Evolutionary conservation across 2,888 invertebrate genomes (phyloP), one percentile per base, ranked within the genome.

Genomic region (Anodontia alba): DNA sequence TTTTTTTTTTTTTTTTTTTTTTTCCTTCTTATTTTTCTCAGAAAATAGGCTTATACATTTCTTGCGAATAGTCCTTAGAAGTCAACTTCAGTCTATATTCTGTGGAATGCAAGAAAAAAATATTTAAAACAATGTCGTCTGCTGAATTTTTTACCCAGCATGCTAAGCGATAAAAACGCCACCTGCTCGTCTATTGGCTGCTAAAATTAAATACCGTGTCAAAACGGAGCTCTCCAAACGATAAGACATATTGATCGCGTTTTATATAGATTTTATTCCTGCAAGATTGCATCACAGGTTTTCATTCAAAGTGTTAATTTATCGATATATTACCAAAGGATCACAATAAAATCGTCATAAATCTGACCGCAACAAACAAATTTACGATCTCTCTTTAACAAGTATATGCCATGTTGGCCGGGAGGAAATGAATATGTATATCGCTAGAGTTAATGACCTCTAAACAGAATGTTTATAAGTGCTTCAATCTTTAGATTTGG

Each of bases 381-480:
- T 62, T 62, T 62, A 54, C 29, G 54, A 54, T 7, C 54, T 26
- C 15, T 54, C 20, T 23, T 26, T 26, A n/a, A 26, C 29, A 23
- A 1, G 26, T n/a, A 3, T 29, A 38, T 38, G 38, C 38, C 12
- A 12, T 38, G 38, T 38, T 38, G 38, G 7, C 12, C 38, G 38
- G 8, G 57, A 23, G 62, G 29, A 62, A 62, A 62, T 62, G 62
- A 62, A 62, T 62, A 62, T 62, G 62, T 33, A 62, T 62, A 33
- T 29, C 33, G 5, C 7, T 10, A 20, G 29, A 10, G 62, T 62
- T 29, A 33, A 17, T 33, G 62, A 62, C 62, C 62, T 33, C 20
- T 17, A 33, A 20, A 46, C 12, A 33, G 62, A 62, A 33, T 5
- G 62, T 62, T 62, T 62, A 31, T 29, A 57, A 26, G 17, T 26